A percentile compares a stretch with the other conserved stretches of the same genome.
These are phyloP conservation scores for Drosophila nasuta DNA, from an alignment of 1,140 invertebrate species.

Conservation along the genomic window DNA sequence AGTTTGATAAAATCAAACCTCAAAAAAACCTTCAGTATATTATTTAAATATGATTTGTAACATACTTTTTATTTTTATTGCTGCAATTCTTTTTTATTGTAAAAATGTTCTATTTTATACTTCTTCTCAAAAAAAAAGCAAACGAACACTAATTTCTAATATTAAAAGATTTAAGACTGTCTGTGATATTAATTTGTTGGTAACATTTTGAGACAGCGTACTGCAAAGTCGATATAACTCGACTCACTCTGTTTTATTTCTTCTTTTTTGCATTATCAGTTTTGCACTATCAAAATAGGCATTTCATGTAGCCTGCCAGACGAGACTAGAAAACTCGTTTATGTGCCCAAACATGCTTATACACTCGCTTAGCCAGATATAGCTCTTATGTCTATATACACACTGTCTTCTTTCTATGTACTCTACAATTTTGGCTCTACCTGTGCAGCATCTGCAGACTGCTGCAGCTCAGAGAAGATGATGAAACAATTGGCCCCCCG, in stretches of 20 bases:
- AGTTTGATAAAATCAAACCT: no score
- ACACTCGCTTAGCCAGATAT: neutral
- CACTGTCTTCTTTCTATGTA: neutral
- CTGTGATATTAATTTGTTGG: neutral
- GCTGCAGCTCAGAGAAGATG: neutral
- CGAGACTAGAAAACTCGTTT: constrained; percentile 59
- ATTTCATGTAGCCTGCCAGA: constrained; percentile 33
- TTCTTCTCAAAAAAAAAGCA: no score
- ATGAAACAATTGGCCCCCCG: constrained; percentile 12
- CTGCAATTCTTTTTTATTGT: no score
- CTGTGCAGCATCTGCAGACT: constrained; percentile 15
- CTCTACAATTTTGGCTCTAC: neutral
- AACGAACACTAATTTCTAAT: no score
- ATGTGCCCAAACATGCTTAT: neutral
- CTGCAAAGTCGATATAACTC: constrained; percentile 16
- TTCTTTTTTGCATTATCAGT: constrained; percentile 14
- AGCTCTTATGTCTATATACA: constrained; percentile 10
- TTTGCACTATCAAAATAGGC: constrained; percentile 65
- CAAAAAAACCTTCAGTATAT: no score
- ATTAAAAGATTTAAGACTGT: no score
- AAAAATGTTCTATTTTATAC: no score
- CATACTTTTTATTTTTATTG: no score
- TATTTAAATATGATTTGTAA: no score
- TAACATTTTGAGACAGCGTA: constrained; percentile 5
- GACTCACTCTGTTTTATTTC: constrained; percentile 1